A percentile compares a stretch with the other conserved stretches of the same genome.
Conservation (phyloP, 1,140 invertebrate genomes). For the Calephelis virginiensis region DNA sequence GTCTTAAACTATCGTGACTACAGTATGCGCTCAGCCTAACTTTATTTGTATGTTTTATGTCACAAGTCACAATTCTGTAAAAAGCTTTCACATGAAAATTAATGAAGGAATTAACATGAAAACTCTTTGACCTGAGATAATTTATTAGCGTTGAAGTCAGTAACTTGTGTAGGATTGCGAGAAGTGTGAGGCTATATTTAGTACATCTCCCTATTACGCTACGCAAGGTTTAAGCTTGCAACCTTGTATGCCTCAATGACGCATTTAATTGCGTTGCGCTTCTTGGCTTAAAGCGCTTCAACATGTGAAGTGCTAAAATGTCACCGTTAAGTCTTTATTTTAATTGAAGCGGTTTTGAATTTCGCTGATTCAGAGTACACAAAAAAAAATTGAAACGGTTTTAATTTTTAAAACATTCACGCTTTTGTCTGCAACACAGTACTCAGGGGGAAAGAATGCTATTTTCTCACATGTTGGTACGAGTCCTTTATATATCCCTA, state of each 20-base stretch:
- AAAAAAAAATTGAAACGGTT: too few species aligned
- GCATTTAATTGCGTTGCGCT: conserved; percentile 26
- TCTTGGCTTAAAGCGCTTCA: conserved; percentile 20
- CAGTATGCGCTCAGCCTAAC: too few species aligned
- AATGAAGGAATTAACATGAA: conserved; percentile 9
- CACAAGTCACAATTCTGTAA: too few species aligned
- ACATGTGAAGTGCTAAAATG: conserved; percentile 20
- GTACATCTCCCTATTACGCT: conserved; percentile 19
- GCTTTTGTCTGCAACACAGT: too few species aligned
- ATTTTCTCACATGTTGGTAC: too few species aligned
- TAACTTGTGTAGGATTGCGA: conserved; percentile 14
- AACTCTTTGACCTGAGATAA: conserved; percentile 10
- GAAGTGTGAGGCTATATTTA: conserved; percentile 12
- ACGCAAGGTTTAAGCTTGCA: conserved; percentile 18
- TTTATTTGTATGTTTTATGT: too few species aligned
- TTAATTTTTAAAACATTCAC: too few species aligned
- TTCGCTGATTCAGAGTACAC: too few species aligned
- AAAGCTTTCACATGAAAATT: conserved; percentile 1
- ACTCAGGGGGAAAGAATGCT: too few species aligned
- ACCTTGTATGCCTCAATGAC: conserved; percentile 23
- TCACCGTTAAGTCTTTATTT: background rate
- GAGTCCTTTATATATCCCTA: too few species aligned
- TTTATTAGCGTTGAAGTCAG: conserved; percentile 14
- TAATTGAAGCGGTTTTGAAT: background rate
- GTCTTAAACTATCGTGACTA: too few species aligned